Base-by-base conservation (phyloP, 2,888 invertebrate species). In the Chrysotoxum bicinctum region DNA sequence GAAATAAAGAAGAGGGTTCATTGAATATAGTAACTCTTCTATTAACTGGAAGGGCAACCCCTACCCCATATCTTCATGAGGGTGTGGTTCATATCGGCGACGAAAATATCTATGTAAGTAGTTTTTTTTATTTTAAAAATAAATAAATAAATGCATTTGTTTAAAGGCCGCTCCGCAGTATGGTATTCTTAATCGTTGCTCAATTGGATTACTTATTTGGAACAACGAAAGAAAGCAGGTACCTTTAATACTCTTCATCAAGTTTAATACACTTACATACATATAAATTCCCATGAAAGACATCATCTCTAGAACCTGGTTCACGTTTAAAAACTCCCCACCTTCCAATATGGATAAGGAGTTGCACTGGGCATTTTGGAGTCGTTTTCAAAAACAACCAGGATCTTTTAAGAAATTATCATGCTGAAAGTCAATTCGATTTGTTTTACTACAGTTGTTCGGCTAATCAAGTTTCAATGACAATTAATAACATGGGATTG, bases 271-370 rank as follows among this genome's bases (percentile, higher is more conserved):
- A n/a, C 1, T 19, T n/a, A n/a, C n/a, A n/a, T 9, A 10, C 19
- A 32, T 32, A 1, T 32, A 5, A 14, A 16, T 6, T 12, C 4
- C 3, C 14, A n/a, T n/a, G 6, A 64, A 10, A 85, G 87, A 40
- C 78, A n/a, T 19, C 87, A 14, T 40, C 93, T 80, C 94, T 94
- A 74, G 93, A 95, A 88, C 96, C 97, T 3, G 97, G 97, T 0
- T 96, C 96, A 0, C 94, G 96, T 48, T 92, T 96, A 87, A 97
- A 97, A 92, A 97, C 97, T 0, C 97, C 97, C 1, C 95, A 95
- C 58, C 92, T 95, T 73, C 97, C 97, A 0, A 95, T 92, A 79
- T 95, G 97, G 97, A 94, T 97, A 8, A 95, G 96, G 1, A 94
- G 94, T 88, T 96, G 95, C 88, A 94, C 95, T 2, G 96, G 96